A percentile compares a stretch with the other conserved stretches of the same genome.
phyloP scores from a whole-genome alignment of 1,140 invertebrate genomes.

The Ceratosolen fusciceps region DNA sequence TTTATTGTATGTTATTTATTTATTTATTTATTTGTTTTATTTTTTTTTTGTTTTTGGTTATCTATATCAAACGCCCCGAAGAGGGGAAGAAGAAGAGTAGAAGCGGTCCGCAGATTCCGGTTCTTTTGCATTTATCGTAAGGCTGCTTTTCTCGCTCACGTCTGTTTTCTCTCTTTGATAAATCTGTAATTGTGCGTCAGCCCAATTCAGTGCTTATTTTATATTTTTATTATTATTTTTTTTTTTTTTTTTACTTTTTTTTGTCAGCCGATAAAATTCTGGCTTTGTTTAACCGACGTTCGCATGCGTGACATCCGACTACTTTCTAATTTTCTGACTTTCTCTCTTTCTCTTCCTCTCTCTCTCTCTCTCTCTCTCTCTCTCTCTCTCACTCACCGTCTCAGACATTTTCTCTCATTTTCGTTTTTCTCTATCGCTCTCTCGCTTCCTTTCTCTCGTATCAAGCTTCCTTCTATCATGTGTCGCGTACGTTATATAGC shows the following conservation, averaged over 20 bases:
- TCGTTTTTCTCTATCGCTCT: constrained; percentile 44
- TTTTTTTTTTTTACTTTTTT: no score
- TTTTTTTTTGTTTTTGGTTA: constrained; percentile 13
- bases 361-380: constrained; percentile 39
- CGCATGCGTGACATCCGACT: neutral
- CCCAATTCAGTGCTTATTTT: no score
- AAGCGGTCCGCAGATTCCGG: constrained; percentile 44
- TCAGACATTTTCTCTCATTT: constrained; percentile 26
- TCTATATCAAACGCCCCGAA: constrained; percentile 46
- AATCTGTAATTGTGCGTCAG: constrained; percentile 33
- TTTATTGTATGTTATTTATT: neutral
- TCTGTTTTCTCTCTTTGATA: constrained; percentile 46
- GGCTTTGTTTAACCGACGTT: neutral
- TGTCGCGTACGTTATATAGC: constrained; percentile 38
- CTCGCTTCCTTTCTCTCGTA: constrained; percentile 23
- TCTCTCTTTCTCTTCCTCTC: constrained; percentile 38
- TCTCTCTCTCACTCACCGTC: constrained; percentile 17
- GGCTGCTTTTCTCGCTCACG: constrained; percentile 48
- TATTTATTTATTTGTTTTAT: neutral
- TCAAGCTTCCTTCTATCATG: constrained; percentile 33
- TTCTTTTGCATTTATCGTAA: constrained; percentile 50
- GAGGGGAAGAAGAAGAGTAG: constrained; percentile 47
- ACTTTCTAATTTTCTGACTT: neutral
- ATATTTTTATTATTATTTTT: no score
- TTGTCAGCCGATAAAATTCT: constrained; percentile 10